Base-by-base conservation (phyloP, 2,888 invertebrate species). In the Cryptophagus acutangulus region DNA sequence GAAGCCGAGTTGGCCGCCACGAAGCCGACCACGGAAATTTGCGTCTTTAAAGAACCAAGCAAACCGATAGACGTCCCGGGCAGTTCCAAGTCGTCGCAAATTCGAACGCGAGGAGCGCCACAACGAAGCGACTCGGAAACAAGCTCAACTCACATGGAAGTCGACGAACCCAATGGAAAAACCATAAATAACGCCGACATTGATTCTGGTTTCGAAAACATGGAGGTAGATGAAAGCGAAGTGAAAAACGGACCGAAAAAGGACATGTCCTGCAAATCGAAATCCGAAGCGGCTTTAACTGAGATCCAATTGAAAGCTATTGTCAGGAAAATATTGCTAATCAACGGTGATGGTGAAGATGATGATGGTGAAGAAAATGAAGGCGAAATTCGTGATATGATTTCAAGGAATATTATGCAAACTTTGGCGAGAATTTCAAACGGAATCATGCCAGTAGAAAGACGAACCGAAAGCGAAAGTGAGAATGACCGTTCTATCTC, bases 121-220 rank as follows among this genome's bases (percentile, higher is more conserved):
- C 67, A 67, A 44, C 48, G 69, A 45, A 71, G 71, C 49, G 72
- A 72, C 52, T 71, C 71, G 1, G 70, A 65, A 55, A 71, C 65
- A 18, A 69, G 70, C 43, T 71, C 70, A 8, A 69, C 66, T 33
- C 74, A 74, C 20, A 79, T 79, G 73, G 80, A 81, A 55, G 74
- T 78, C 14, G 76, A 78, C 53, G 77, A 77, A 42, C 71, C 60
- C 15, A 70, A 66, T 50, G 71, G 62, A 5, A 60, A 75, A 67
- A 54, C 58, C 38, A 61, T 58, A 5, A 71, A 66, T 33, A 74
- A 71, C 49, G 73, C 73, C 16, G 82, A 82, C 63, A 78, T 79
- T 20, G 83, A 83, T 65, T 82, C 82, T 4, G 82, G 82, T 13
- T 81, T 83, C 57, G 85, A 85, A 65, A 82, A 80, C 54, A 85